phyloP scores from a whole-genome alignment of 2,113 vertebrate species.

The Halcyon senegalensis region DNA sequence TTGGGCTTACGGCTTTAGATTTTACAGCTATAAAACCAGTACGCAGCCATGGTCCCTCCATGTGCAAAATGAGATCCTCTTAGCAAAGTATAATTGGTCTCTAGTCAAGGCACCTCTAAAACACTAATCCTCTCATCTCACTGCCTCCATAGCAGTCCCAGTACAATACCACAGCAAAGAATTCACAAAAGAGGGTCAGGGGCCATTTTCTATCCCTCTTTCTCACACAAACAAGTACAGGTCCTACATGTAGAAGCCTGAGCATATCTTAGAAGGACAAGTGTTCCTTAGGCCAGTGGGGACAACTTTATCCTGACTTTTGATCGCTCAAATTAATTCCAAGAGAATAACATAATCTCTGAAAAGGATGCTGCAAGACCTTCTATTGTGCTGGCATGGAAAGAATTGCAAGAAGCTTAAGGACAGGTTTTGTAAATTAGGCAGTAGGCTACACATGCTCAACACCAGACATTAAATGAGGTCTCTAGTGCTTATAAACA shows the following conservation, averaged over 20 bases:
- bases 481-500: neutral
- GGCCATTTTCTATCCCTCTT: fast-evolving
- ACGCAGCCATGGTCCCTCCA: no score
- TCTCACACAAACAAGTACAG: neutral
- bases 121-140: neutral
- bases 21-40: neutral
- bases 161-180: neutral
- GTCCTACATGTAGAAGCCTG: neutral
- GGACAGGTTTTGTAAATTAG: neutral
- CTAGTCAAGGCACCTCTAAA: neutral
- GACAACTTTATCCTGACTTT: neutral
- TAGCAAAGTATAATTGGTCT: neutral
- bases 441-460: neutral
- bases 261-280: neutral
- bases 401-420: neutral
- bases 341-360: neutral
- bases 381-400: neutral
- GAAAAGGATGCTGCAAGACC: neutral
- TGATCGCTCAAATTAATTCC: neutral
- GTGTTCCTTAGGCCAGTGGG: neutral
- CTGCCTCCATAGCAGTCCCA: neutral
- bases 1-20: no score
- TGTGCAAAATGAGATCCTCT: neutral
- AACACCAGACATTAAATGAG: neutral
- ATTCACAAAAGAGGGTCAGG: neutral